Evolutionary conservation across 37 sponge, comb jelly and placozoan genomes (phyloP).

Genomic region (Haliclona indistincta): DNA sequence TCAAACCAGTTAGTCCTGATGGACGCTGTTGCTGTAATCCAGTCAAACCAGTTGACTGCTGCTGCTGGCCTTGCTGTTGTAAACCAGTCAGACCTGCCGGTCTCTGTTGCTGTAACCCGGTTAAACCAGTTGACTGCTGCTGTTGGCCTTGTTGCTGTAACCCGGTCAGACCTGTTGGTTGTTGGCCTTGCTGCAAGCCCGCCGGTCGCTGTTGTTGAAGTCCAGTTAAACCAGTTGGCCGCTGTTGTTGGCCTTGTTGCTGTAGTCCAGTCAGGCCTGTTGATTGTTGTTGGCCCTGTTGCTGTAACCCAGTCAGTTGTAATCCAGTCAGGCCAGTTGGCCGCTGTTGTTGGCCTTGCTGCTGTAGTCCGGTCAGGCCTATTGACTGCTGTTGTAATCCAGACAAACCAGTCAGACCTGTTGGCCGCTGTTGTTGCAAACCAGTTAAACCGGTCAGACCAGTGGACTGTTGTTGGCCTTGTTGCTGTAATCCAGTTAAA

Average conservation of each 20-base stretch:
- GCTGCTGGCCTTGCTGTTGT: not conserved
- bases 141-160: not conserved
- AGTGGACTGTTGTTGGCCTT: too few species aligned
- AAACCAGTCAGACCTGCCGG: not conserved
- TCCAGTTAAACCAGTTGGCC: too few species aligned
- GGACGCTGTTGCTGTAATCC: not conserved
- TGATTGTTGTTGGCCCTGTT: too few species aligned
- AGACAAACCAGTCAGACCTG: too few species aligned
- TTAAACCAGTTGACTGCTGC: too few species aligned
- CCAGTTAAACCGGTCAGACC: slow-evolving; percentile 15
- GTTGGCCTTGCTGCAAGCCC: too few species aligned
- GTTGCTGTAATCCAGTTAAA: not conserved
- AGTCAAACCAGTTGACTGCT: slow-evolving; percentile 1
- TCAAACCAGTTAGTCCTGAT: not conserved
- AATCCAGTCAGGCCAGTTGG: too few species aligned
- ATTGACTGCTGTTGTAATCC: not conserved
- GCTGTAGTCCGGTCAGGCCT: not conserved
- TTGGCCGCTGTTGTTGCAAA: slow-evolving; percentile 10
- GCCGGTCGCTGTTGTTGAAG: too few species aligned
- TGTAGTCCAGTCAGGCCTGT: not conserved
- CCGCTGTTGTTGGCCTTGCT: too few species aligned
- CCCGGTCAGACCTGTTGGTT: slow-evolving; percentile 1
- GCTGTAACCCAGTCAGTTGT: too few species aligned
- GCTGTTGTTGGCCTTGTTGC: too few species aligned
- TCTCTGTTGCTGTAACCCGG: too few species aligned